These are phyloP conservation scores for Protaetia brevitarsis DNA, from an alignment of 1,140 invertebrate species.

Conservation along the genomic window DNA sequence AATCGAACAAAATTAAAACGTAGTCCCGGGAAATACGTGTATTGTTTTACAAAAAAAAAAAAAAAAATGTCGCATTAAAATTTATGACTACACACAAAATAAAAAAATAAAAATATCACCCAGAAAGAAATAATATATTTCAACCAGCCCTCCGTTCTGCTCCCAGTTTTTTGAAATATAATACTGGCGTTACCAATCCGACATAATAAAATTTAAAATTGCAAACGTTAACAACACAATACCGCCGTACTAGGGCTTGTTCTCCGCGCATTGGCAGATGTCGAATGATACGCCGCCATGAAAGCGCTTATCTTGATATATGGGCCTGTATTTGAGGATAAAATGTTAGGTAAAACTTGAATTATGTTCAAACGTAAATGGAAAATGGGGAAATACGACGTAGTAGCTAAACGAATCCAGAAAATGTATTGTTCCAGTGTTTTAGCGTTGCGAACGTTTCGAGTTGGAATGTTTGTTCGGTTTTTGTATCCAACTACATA, in stretches of 20 bases:
- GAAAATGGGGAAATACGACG: constrained; percentile 6
- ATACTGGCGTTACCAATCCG: not conserved
- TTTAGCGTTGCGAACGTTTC: not conserved
- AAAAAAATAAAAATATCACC: too few relatives aligned
- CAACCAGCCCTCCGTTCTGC: too few relatives aligned
- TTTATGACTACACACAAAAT: too few relatives aligned
- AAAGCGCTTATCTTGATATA: constrained; percentile 14
- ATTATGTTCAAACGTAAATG: constrained; percentile 6
- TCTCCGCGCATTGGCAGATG: not conserved
- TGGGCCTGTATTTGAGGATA: not conserved
- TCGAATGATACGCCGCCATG: too few relatives aligned
- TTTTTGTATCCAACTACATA: too few relatives aligned
- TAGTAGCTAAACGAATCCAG: not conserved
- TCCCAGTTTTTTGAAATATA: too few relatives aligned
- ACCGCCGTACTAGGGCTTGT: not conserved
- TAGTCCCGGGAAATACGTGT: too few relatives aligned
- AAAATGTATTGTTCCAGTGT: constrained; percentile 2
- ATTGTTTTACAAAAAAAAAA: too few relatives aligned
- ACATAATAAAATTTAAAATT: constrained; percentile 8
- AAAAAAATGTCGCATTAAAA: too few relatives aligned
- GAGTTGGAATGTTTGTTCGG: not conserved
- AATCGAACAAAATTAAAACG: too few relatives aligned
- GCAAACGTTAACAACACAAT: not conserved
- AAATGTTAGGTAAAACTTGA: constrained; percentile 14
- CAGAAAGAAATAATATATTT: too few relatives aligned